Evolutionary conservation across 1,140 invertebrate genomes (phyloP).

Genomic region (Coelopa frigida): DNA sequence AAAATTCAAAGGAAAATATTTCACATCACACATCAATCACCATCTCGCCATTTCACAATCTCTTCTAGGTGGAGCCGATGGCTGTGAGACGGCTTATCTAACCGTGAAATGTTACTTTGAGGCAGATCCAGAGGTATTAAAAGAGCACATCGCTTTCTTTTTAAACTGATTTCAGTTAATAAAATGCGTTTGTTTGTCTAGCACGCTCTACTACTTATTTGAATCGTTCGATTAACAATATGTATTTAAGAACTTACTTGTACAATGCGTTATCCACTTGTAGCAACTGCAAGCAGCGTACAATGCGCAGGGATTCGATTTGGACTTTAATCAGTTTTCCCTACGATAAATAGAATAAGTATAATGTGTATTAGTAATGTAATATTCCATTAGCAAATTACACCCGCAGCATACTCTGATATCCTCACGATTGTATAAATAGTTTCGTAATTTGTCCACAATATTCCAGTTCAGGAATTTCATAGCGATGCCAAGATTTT

Average conservation of each 20-base stretch:
- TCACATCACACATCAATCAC: not conserved
- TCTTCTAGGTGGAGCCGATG: conserved; percentile 25
- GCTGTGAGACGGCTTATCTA: conserved; percentile 28
- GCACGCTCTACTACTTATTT: too few species aligned
- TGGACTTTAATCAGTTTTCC: conserved; percentile 48
- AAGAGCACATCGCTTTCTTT: not conserved
- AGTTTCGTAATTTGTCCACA: conserved; percentile 23
- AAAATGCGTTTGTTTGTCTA: conserved; percentile 2
- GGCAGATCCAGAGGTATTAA: conserved; percentile 17
- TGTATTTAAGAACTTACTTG: conserved; percentile 22
- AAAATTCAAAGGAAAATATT: not conserved
- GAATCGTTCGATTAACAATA: not conserved
- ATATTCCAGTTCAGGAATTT: conserved; percentile 19
- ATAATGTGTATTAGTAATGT: not conserved
- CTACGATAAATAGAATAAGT: conserved; percentile 18
- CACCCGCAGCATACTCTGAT: conserved; percentile 21
- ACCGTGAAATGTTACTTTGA: conserved; percentile 29
- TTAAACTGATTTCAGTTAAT: conserved; percentile 1
- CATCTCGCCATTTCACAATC: not conserved
- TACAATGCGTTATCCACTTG: conserved; percentile 29
- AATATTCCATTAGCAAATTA: not conserved
- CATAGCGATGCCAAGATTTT: conserved; percentile 28
- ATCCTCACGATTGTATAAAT: conserved; percentile 26
- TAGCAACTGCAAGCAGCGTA: conserved; percentile 30
- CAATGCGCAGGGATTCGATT: conserved; percentile 48